Base-by-base conservation (phyloP, 2,888 invertebrate species). In the Sarcophaga caerulescens region DNA sequence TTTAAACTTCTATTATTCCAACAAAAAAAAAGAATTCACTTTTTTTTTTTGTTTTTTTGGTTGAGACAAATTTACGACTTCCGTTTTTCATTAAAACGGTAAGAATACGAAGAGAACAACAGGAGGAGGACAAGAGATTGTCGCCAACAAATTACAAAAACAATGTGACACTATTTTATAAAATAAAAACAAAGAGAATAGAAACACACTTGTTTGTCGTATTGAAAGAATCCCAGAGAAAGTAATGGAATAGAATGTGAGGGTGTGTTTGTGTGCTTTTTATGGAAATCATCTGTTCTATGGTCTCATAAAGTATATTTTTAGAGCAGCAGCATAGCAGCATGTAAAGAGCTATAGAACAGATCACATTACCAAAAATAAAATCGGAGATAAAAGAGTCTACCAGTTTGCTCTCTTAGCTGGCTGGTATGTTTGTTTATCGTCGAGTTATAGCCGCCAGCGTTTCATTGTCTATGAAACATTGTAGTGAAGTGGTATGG, bases 61-160 rank as follows among this genome's bases (percentile, higher is more conserved):
- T 83, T 85, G 82, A 84, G 85, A 88, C 88, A 87, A 87, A 87
- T 88, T 87, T 88, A 88, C 85, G 85, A 87, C 88, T 87, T 88
- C 85, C 87, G 87, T 84, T 85, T 87, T 88, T 84, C 83, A 85
- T 85, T 79, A 84, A 70, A 65, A 45, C 4, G 25, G 3, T 47
- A n/a, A 19, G 47, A 52, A 45, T 5, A 63, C 47, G 45, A 59
- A 57, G 4, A 52, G 65, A 69, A 62, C 44, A 17, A n/a, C n/a
- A 12, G 63, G 63, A 69, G 57, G 8, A 35, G 60, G 45, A 65
- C 59, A 52, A 52, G 52, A 52, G 4, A 52, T 52, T 52, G 47
- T 10, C 35, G 59, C 63, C 66, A 59, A 75, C 73, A 66, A 81
- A 85, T 52, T 52, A 52, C 17, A 52, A 52, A 14, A 52, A 52